Evolutionary conservation across 2,888 invertebrate genomes (phyloP).

Genomic region (Nymphalis polychloros): DNA sequence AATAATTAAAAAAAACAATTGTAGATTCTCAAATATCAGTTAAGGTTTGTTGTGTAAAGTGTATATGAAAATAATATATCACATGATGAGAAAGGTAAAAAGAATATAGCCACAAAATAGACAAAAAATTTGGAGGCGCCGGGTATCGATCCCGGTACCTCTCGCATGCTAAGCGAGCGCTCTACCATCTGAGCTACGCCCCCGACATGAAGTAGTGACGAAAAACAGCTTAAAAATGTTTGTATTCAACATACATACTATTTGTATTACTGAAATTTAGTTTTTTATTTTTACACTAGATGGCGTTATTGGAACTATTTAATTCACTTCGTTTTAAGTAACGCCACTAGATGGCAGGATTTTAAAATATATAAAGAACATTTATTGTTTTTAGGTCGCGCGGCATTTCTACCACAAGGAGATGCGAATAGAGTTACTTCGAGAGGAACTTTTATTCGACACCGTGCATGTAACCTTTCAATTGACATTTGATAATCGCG

Average conservation of each 20-base stretch:
- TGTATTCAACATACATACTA: not conserved
- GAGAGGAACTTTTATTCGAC: constrained; percentile 93
- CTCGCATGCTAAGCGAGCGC: constrained; percentile 82
- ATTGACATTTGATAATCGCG: constrained; percentile 96
- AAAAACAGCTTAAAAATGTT: not conserved
- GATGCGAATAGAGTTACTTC: constrained; percentile 93
- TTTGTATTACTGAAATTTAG: not conserved
- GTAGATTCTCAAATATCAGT: no score
- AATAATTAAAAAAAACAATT: no score
- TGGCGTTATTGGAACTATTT: constrained; percentile 1
- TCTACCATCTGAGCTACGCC: constrained; percentile 82
- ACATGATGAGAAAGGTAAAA: not conserved
- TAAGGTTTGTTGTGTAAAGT: no score
- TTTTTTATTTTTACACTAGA: constrained; percentile 3
- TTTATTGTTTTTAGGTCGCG: constrained; percentile 84
- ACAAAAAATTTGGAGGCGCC: constrained; percentile 68
- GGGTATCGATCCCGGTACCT: constrained; percentile 82
- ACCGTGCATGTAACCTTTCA: constrained; percentile 97
- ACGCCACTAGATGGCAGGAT: constrained; percentile 5
- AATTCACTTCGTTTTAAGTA: no score
- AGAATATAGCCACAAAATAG: not conserved
- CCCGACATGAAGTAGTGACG: constrained; percentile 44
- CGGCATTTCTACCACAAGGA: constrained; percentile 97
- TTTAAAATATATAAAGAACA: not conserved
- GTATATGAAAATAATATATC: not conserved